Percentiles rank a stretch among this genome's conserved stretches.
These are phyloP conservation scores for Isaurus tuberculatus DNA, from an alignment of 92 coral and sea anemone species.

Conservation along the genomic window DNA sequence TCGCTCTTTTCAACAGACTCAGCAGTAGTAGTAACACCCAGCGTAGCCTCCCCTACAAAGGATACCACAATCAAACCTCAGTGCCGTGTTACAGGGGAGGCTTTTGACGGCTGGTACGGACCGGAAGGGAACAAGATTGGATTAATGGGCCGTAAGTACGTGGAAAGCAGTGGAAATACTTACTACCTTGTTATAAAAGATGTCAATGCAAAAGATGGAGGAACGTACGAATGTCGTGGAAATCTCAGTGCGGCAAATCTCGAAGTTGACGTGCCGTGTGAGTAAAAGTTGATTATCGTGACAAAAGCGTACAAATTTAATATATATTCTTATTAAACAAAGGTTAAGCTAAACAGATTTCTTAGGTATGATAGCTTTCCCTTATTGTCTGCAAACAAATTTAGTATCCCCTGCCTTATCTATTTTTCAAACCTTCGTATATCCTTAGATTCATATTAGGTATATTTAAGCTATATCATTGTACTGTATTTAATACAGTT, in stretches of 20 bases:
- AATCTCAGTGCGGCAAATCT: not conserved
- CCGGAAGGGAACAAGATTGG: not conserved
- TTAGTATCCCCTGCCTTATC: too few relatives aligned
- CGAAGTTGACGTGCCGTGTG: not conserved
- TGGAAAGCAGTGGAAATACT: not conserved
- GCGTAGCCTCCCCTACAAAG: not conserved
- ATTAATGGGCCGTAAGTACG: constrained; percentile 2
- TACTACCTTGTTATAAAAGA: constrained; percentile 8
- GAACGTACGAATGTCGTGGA: constrained; percentile 15
- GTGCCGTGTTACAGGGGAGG: constrained; percentile 4
- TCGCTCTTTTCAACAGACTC: constrained; percentile 3
- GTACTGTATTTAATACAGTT: too few relatives aligned
- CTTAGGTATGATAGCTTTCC: not conserved
- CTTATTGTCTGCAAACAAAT: too few relatives aligned
- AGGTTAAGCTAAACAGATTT: too few relatives aligned
- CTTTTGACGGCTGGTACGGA: constrained; percentile 13
- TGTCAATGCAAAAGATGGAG: constrained; percentile 5
- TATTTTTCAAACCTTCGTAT: too few relatives aligned
- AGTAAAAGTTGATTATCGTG: not conserved
- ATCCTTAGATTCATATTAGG: too few relatives aligned
- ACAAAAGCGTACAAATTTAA: not conserved
- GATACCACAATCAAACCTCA: not conserved
- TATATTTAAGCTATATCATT: too few relatives aligned
- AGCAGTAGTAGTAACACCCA: not conserved
- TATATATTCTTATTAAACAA: too few relatives aligned